phyloP scores from a whole-genome alignment of 2,888 invertebrate species.

The Tetropium fuscum region DNA sequence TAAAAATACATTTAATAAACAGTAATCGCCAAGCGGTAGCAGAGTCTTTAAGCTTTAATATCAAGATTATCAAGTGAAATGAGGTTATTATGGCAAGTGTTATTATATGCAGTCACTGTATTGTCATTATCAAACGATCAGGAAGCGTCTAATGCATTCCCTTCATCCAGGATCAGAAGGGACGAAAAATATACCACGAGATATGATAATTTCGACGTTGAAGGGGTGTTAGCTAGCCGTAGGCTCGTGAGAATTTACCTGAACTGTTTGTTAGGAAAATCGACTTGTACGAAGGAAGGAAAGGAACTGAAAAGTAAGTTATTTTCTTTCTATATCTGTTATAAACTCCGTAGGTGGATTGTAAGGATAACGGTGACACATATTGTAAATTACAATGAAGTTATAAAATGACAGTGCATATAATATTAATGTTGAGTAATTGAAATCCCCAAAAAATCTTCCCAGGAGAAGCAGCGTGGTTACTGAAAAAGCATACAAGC shows the following conservation, averaged over 20 bases:
- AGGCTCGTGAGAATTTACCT: slow-evolving; percentile 73
- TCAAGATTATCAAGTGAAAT: slow-evolving; percentile 5
- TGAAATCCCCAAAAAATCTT: too few relatives aligned
- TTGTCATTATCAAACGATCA: slow-evolving; percentile 62
- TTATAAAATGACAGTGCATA: too few relatives aligned
- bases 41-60: background rate
- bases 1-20: too few relatives aligned
- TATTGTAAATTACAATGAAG: too few relatives aligned
- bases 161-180: slow-evolving; percentile 51
- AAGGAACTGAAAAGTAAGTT: slow-evolving; percentile 66
- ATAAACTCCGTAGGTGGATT: too few relatives aligned
- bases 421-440: too few relatives aligned
- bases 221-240: slow-evolving; percentile 71
- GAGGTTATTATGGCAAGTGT: background rate
- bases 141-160: slow-evolving; percentile 63
- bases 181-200: slow-evolving; percentile 70
- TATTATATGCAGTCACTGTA: slow-evolving; percentile 43
- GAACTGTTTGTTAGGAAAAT: slow-evolving; percentile 72
- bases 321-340: too few relatives aligned
- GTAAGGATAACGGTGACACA: too few relatives aligned
- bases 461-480: too few relatives aligned
- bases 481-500: too few relatives aligned
- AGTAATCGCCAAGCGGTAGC: too few relatives aligned
- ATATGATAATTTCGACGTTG: slow-evolving; percentile 73
- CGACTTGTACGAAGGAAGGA: slow-evolving; percentile 74